Percentiles rank a stretch among this genome's conserved stretches.
Conservation (phyloP, 2,113 vertebrate genomes). For the Alethe castanea region DNA sequence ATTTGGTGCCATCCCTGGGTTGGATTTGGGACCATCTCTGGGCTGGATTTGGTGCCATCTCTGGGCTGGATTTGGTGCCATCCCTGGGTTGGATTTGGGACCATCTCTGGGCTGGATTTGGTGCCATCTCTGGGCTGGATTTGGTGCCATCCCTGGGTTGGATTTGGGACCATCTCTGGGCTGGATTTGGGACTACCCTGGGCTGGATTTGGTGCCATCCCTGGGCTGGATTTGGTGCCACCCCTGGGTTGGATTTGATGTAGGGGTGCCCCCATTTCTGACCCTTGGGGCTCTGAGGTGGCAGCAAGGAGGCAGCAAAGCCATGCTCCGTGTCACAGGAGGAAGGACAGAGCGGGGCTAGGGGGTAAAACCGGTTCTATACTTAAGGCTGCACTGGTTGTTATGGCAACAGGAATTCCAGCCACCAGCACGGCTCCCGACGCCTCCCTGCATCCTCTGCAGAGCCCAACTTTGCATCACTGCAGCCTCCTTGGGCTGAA, state of each 20-base stretch:
- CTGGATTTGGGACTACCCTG: rapidly evolving
- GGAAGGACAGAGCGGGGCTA: not conserved
- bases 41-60: too few species aligned
- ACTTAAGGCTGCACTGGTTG: conserved; percentile 34
- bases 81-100: too few species aligned
- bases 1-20: too few species aligned
- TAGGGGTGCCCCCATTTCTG: not conserved
- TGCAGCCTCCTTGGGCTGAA: not conserved
- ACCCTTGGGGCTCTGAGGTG: not conserved
- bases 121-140: too few species aligned
- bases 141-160: too few species aligned
- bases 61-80: too few species aligned
- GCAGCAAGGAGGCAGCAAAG: not conserved
- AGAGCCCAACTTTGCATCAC: conserved; percentile 23
- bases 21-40: too few species aligned
- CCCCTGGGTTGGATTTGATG: not conserved
- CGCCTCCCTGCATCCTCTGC: conserved; percentile 5
- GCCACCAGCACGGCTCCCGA: not conserved
- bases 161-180: not conserved
- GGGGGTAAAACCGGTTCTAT: not conserved
- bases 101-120: too few species aligned
- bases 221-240: not conserved
- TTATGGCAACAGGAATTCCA: conserved; percentile 58
- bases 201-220: not conserved
- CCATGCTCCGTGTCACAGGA: not conserved